A percentile compares a stretch with the other conserved stretches of the same genome.
These are phyloP conservation scores for Drosophila lini DNA, from an alignment of 1,140 invertebrate genomes.

Conservation along the genomic window DNA sequence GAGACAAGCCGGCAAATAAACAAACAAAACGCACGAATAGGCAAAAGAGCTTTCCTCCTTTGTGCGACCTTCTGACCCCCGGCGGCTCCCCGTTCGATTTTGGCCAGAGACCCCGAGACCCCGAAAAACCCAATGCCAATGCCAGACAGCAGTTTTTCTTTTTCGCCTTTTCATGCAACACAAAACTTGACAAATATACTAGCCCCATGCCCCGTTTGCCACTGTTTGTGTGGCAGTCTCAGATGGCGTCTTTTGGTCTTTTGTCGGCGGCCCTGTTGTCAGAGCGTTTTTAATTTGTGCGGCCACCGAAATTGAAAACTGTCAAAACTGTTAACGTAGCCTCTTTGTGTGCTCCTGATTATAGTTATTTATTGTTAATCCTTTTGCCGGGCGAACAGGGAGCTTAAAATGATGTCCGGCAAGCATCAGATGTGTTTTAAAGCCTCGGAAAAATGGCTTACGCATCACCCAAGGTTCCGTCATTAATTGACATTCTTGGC, in stretches of 20 bases:
- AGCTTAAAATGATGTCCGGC: not conserved
- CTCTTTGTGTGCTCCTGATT: constrained; percentile 35
- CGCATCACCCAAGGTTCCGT: not conserved
- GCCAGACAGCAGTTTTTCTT: constrained; percentile 56
- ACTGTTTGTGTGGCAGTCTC: constrained; percentile 31
- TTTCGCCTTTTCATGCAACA: constrained; percentile 42
- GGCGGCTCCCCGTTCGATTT: constrained; percentile 12
- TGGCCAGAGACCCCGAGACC: constrained; percentile 34
- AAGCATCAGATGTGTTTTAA: not conserved
- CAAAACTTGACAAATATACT: constrained; percentile 41
- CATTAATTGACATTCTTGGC: not conserved
- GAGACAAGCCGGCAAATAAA: constrained; percentile 45
- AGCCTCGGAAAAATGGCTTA: not conserved
- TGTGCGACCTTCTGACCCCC: constrained; percentile 33
- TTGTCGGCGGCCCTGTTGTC: constrained; percentile 32
- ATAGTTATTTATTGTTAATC: constrained; percentile 51
- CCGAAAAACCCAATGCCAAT: constrained; percentile 28
- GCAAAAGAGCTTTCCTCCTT: constrained; percentile 46
- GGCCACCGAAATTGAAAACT: constrained; percentile 72
- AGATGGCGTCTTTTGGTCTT: constrained; percentile 68
- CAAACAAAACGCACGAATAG: constrained; percentile 70
- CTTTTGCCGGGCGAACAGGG: not conserved
- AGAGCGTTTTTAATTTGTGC: constrained; percentile 71
- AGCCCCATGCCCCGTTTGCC: constrained; percentile 8
- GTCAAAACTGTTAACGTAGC: constrained; percentile 74